These are phyloP conservation scores for Acanthosoma haemorrhoidale DNA, from an alignment of 2,888 invertebrate species.

Conservation along the genomic window DNA sequence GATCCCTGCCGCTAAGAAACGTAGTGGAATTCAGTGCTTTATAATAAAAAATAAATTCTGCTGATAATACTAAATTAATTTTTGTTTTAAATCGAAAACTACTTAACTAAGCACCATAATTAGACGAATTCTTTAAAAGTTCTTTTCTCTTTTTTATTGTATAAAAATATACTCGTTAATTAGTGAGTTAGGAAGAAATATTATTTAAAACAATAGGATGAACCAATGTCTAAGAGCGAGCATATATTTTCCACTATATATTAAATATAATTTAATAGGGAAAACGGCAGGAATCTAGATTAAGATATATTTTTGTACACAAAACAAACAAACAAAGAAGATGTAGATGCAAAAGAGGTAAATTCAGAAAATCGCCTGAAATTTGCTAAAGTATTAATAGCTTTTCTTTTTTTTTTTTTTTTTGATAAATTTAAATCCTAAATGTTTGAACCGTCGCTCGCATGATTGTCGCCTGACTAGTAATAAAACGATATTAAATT, in stretches of 20 bases:
- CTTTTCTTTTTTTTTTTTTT: too few relatives aligned
- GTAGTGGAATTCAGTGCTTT: too few relatives aligned
- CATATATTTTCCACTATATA: not conserved
- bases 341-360: not conserved
- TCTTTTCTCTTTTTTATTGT: constrained; percentile 12
- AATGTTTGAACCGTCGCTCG: constrained; percentile 17
- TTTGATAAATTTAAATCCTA: not conserved
- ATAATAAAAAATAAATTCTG: too few relatives aligned
- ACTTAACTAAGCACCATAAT: constrained; percentile 20
- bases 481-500: constrained; percentile 19
- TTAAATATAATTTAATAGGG: not conserved
- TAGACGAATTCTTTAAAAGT: constrained; percentile 24
- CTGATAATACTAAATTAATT: too few relatives aligned
- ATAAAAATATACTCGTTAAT: not conserved
- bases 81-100: constrained; percentile 10
- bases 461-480: constrained; percentile 27
- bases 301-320: not conserved
- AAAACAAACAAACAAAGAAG: not conserved
- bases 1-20: not conserved
- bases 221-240: not conserved
- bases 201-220: constrained; percentile 9
- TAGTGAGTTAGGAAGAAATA: constrained; percentile 9
- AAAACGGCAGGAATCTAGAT: constrained; percentile 23
- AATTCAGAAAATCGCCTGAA: not conserved
- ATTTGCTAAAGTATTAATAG: too few relatives aligned